Conservation (phyloP, 2,113 vertebrate species). For the Boulengeromyrus knoepffleri region DNA sequence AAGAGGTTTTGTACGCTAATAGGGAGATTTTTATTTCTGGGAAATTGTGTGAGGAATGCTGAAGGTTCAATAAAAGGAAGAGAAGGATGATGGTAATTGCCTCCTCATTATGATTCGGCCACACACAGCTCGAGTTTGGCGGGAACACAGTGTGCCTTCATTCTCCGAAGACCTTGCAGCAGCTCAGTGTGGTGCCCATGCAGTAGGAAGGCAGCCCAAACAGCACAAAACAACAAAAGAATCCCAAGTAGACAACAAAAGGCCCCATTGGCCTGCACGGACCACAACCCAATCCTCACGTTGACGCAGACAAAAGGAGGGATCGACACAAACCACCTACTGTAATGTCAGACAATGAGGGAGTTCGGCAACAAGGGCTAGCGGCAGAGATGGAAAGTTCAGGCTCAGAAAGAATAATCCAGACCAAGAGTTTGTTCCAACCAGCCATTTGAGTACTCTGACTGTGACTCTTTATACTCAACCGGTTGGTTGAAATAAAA, state of each 20-base stretch:
- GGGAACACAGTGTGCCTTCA: not conserved
- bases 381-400: not conserved
- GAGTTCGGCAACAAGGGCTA: not conserved
- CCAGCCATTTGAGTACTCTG: not conserved
- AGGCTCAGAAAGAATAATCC: not conserved
- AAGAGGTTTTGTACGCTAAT: conserved; percentile 15
- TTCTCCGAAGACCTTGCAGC: not conserved
- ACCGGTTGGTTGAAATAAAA: not conserved
- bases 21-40: conserved; percentile 12
- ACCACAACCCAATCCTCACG: not conserved
- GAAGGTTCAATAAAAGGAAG: conserved; percentile 18
- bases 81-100: conserved; percentile 21
- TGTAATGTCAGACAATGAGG: not conserved
- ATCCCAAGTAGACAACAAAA: conserved; percentile 8
- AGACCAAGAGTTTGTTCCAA: not conserved
- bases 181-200: not conserved
- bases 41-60: conserved; percentile 12
- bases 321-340: not conserved
- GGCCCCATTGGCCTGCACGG: not conserved
- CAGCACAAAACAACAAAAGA: not conserved
- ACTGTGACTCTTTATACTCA: not conserved
- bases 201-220: not conserved
- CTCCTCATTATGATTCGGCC: conserved; percentile 21
- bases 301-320: not conserved
- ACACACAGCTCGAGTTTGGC: conserved; percentile 17